Percentiles rank a stretch among this genome's conserved stretches.
Evolutionary conservation across 1,140 invertebrate genomes (phyloP).

Genomic region (Drosophila parabipectinata): DNA sequence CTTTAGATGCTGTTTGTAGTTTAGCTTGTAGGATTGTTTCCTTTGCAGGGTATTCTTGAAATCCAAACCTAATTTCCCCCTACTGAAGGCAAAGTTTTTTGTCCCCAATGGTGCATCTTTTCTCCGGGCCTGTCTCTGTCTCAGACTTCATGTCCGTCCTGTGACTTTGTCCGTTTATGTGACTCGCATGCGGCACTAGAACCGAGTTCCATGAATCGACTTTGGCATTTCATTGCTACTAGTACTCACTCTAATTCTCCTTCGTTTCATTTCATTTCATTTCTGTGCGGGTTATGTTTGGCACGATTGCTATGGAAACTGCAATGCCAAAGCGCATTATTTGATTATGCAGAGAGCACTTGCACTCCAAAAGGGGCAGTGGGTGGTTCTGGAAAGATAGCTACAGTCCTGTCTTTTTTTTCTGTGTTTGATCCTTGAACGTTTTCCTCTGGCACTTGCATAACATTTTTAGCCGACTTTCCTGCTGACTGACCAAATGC

Average conservation of each 20-base stretch:
- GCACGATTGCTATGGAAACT: constrained; percentile 51
- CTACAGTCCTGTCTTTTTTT: not conserved
- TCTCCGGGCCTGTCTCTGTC: not conserved
- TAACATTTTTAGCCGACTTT: constrained; percentile 39
- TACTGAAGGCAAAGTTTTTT: constrained; percentile 24
- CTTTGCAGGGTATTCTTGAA: not conserved
- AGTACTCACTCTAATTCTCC: constrained; percentile 19
- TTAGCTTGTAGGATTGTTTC: not conserved
- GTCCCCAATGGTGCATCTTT: constrained; percentile 35
- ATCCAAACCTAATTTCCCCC: constrained; percentile 11
- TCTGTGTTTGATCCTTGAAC: constrained; percentile 24
- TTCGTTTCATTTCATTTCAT: constrained; percentile 51
- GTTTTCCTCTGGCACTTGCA: constrained; percentile 12
- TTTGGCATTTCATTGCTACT: constrained; percentile 33
- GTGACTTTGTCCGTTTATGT: constrained; percentile 44
- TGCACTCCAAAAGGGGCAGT: not conserved
- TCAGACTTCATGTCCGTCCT: constrained; percentile 24
- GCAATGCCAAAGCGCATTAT: constrained; percentile 50
- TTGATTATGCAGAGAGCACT: constrained; percentile 47
- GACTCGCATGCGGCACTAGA: constrained; percentile 51
- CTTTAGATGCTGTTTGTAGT: not conserved
- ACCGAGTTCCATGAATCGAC: constrained; percentile 33
- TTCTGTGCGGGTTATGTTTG: constrained; percentile 33
- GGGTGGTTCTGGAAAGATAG: not conserved
- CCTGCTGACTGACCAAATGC: constrained; percentile 45